These are phyloP conservation scores for Clamator glandarius DNA, from an alignment of 2,797 vertebrate species.

Conservation along the genomic window DNA sequence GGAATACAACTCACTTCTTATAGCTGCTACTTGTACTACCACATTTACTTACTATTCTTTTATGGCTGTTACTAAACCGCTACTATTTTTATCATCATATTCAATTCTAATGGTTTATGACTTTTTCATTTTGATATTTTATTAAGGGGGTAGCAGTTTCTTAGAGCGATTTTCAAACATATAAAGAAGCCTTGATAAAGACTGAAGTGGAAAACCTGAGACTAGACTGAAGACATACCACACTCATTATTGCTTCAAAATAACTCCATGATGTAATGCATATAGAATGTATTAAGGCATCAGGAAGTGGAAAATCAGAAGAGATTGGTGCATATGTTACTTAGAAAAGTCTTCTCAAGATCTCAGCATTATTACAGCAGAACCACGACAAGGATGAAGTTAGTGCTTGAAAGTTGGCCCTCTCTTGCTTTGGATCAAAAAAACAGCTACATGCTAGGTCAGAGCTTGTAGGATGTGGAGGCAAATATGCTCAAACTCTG, in stretches of 20 bases:
- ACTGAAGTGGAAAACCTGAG: constrained; percentile 12
- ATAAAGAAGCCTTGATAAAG: constrained; percentile 11
- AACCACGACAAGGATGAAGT: neutral
- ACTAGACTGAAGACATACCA: constrained; percentile 6
- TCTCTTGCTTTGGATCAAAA: neutral
- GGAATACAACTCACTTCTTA: neutral
- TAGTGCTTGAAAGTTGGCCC: neutral
- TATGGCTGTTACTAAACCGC: neutral
- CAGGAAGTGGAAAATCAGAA: constrained; percentile 11
- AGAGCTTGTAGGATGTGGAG: neutral
- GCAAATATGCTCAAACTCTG: neutral
- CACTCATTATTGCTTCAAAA: constrained; percentile 28
- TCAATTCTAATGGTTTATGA: constrained; percentile 37
- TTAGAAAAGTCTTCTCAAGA: neutral
- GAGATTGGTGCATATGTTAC: neutral
- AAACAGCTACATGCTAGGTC: neutral
- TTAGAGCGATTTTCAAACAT: constrained; percentile 52
- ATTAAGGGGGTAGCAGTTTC: constrained; percentile 16
- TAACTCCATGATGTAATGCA: constrained; percentile 16
- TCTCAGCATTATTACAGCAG: neutral
- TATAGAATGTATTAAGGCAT: constrained; percentile 14
- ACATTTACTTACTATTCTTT: constrained; percentile 12
- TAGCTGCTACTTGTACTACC: neutral
- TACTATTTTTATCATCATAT: neutral
- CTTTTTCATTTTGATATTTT: constrained; percentile 44